Evolutionary conservation across 2,888 invertebrate genomes (phyloP), one percentile per base, ranked within the genome.

Genomic region (Dione juno): DNA sequence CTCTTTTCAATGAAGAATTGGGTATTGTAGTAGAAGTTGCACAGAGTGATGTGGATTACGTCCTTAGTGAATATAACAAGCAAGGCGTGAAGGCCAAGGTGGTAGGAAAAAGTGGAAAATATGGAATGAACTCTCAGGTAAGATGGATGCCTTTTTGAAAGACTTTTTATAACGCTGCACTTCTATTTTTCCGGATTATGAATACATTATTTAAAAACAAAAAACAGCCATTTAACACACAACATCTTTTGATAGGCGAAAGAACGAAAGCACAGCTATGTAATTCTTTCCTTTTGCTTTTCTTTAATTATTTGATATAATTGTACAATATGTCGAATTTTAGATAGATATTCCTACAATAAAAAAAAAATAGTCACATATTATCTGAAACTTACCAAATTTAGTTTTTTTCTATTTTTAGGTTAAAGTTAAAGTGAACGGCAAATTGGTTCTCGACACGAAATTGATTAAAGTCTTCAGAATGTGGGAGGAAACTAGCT

Each of bases 401-500:
- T n/a, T 37, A n/a, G 35, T 45, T 61, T 63, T 67, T 68, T 70
- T 67, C 61, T 70, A 78, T 78, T 69, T 74, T 1, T 68, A 90
- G 87, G 88, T 96, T 3, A 81, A 82, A 40, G 82, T 97, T n/a
- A 89, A 90, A 57, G 94, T 96, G 0, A 95, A 95, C 74, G 94
- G 94, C 11, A 82, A 89, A 57, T 81, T 90, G 66, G 94, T 96
- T 10, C 82, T 98, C 2, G 90, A 95, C 70, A 94, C 94, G 5
- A 90, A 93, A 14, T 94, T 98, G 67, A 91, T 95, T 41, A 90
- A 94, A 0, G 91, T 98, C 52, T 96, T 97, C 87, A 95, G 95
- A 80, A 94, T 96, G 83, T 99, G 99, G 99, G 99, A 99, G 87
- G 97, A 98, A 84, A 99, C 99, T 0, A 98, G 99, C 88, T 98